Conservation (phyloP, 2,888 invertebrate species). For the Patella depressa region DNA sequence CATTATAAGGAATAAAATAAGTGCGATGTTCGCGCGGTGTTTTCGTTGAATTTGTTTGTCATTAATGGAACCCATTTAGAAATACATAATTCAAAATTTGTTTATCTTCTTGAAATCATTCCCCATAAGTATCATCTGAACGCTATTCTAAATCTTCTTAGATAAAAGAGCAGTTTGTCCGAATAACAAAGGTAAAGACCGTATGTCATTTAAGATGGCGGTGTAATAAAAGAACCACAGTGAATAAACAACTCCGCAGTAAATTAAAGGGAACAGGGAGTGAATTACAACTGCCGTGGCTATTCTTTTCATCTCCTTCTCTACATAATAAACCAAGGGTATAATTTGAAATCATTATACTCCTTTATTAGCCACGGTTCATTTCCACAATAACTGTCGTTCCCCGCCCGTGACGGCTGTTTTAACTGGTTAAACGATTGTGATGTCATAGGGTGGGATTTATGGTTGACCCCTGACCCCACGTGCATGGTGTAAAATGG, state of each 20-base stretch:
- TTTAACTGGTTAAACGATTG: slow-evolving; percentile 12
- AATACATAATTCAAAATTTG: no score
- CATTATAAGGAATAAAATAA: no score
- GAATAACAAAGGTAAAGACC: no score
- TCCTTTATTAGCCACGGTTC: background rate
- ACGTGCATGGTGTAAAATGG: background rate
- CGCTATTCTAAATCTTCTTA: no score
- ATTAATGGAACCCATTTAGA: no score
- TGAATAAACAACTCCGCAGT: slow-evolving; percentile 1
- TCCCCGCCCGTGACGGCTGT: background rate
- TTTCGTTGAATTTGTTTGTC: no score
- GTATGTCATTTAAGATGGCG: slow-evolving; percentile 1
- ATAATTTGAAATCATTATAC: slow-evolving; percentile 8
- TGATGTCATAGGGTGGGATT: slow-evolving; percentile 5
- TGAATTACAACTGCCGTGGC: background rate
- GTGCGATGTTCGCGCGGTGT: no score
- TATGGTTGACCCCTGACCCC: slow-evolving; percentile 1
- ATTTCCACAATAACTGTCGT: background rate
- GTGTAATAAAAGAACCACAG: background rate
- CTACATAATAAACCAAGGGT: background rate
- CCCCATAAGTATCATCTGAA: no score
- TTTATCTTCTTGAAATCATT: no score
- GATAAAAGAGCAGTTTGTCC: no score
- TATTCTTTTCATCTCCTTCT: background rate
- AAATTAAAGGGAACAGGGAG: background rate